These are phyloP conservation scores for Trichacis sp. DNA, from an alignment of 2,888 invertebrate genomes.

Conservation along the genomic window DNA sequence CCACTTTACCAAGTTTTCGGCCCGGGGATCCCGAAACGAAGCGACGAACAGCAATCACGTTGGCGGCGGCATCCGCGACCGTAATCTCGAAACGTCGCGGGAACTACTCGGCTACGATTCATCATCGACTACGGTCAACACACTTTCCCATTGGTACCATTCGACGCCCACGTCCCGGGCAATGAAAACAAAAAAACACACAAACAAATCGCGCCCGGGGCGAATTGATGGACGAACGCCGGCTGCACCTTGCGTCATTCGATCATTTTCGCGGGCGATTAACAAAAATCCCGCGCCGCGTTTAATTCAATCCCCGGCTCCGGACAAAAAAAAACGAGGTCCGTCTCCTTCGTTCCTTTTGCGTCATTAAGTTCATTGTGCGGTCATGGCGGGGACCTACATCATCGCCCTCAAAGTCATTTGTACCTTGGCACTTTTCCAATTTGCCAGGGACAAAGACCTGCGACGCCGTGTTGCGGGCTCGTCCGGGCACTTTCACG, in stretches of 20 bases:
- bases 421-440: slow-evolving; percentile 23
- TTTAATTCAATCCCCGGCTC: not conserved
- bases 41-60: slow-evolving; percentile 10
- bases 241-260: slow-evolving; percentile 7
- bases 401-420: slow-evolving; percentile 7
- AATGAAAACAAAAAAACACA: no score
- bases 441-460: slow-evolving; percentile 13
- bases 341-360: not conserved
- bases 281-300: not conserved
- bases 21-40: not conserved
- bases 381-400: slow-evolving; percentile 1
- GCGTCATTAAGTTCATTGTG: not conserved
- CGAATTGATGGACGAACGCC: not conserved
- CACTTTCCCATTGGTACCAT: slow-evolving; percentile 10
- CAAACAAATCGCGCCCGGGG: not conserved
- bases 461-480: no score
- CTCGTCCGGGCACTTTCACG: no score
- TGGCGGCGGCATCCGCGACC: slow-evolving; percentile 10
- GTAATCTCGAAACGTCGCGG: slow-evolving; percentile 10
- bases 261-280: slow-evolving; percentile 2
- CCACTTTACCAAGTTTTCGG: not conserved
- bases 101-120: not conserved
- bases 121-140: slow-evolving; percentile 15
- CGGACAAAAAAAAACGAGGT: not conserved
- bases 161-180: slow-evolving; percentile 4